Base-by-base conservation (phyloP, 2,888 invertebrate species). In the Xylota segnis region DNA sequence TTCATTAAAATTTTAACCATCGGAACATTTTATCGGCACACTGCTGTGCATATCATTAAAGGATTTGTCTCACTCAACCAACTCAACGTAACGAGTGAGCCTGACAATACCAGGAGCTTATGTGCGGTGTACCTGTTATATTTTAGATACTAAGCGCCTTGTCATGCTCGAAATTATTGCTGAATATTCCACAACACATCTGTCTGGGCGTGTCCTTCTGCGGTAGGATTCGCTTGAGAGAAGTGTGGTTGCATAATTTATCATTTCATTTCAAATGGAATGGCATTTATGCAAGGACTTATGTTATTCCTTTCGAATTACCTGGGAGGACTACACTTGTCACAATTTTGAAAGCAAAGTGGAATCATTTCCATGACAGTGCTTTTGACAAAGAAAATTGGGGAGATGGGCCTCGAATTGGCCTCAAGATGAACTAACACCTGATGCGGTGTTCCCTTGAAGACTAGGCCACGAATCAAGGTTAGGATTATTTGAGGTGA, bases 241-340 rank as follows among this genome's bases (percentile, higher is more conserved):
- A 47, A 47, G 45, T 63, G 63, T 29, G 63, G 63, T 18, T 14
- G 63, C 29, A 63, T 63, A 63, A 63, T 47, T 63, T 63, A 63
- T 63, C 32, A 63, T 63, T 47, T 63, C 14, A 47, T 63, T 63
- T 63, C 10, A 63, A 63, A 63, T 63, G 32, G 47, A 63, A 63
- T 63, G 0, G 63, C 16, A 63, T 63, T 63, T 45, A 23, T 63
- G 47, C 34, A 29, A 47, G 45, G 6, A 23, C 16, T 29, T 47
- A 16, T 32, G 47, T 27, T 16, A 63, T 10, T 47, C 32, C 32
- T 16, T 47, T 47, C 0, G 16, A 47, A 63, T 63, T 63, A 47
- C 23, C 23, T 23, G 23, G 23, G 1, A 23, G 23, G 23, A 23
- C 23, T 23, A 2, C 23, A 2, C 3, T 23, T 23, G 1, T 23